Base-by-base conservation (phyloP, 2,113 vertebrate species). In the Tachysurus fulvidraco region DNA sequence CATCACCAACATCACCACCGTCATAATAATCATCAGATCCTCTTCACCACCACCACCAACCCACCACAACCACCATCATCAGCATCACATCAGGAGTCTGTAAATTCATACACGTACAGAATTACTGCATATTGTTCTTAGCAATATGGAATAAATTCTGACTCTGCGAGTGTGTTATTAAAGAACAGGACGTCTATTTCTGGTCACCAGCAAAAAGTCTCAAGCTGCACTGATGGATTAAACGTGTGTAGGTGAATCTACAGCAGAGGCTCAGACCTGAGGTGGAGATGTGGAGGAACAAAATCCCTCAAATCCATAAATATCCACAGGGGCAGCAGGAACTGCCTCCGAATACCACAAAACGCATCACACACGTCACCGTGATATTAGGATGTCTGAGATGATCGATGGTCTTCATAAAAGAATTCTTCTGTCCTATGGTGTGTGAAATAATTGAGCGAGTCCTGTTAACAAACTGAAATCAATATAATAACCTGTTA, bases 401-500 rank as follows among this genome's bases (percentile, higher is more conserved):
- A 46, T 71, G 41, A 57, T 16, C 1, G 5, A 30, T 21, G 41
- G 7, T 62, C 3, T 46, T 54, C 36, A 76, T 52, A 79, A 83
- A 86, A 83, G 23, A 5, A 44, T n/a, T 4, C 71, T 65, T n/a
- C 80, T 44, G 21, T 36, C 28, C 3, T 54, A 41, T 50, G 19
- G 16, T 65, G 44, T 23, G 41, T 59, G 25, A 87, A 54, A 12
- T 80, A 30, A 86, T 81, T 81, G 50, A 73, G 41, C 23, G 64
- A 28, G 46, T 86, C 52, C 54, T 83, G 59, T 71, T 71, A 79
- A 21, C 36, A 14, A 55, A 57, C 59, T 46, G 59, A 74, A 80
- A 88, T 89, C 83, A 83, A 80, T 89, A 83, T 13, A 44, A 81
- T 78, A 55, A 78, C 64, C 74, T 81, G 50, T 59, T 21, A 52